phyloP scores from a whole-genome alignment of 2,888 invertebrate genomes.

The Amphipyra berbera region DNA sequence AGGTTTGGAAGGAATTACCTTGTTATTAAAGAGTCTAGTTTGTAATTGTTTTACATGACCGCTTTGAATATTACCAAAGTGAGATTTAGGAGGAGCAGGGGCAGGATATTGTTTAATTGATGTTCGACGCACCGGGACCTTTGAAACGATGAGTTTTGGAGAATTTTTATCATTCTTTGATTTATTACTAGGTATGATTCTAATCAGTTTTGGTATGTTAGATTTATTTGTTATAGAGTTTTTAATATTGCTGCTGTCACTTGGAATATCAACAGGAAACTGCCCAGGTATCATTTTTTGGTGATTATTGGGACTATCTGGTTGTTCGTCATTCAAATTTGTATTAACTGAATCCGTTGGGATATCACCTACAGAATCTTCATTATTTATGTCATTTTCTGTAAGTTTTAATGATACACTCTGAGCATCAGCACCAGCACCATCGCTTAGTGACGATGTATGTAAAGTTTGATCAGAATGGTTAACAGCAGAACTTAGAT shows the following conservation, averaged over 20 bases:
- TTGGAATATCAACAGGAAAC: constrained; percentile 1
- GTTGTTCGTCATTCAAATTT: constrained; percentile 8
- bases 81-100: constrained; percentile 84
- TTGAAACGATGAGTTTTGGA: constrained; percentile 79
- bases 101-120: constrained; percentile 82
- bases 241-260: constrained; percentile 43
- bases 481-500: constrained; percentile 13
- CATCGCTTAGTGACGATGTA: constrained; percentile 8
- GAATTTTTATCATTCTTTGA: constrained; percentile 76
- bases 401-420: constrained; percentile 9
- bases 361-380: constrained; percentile 7
- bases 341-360: constrained; percentile 5
- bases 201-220: constrained; percentile 83
- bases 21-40: constrained; percentile 80
- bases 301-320: constrained; percentile 9
- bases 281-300: constrained; percentile 19
- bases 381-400: constrained; percentile 12
- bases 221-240: constrained; percentile 68
- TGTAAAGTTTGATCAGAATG: constrained; percentile 15
- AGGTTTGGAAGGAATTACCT: constrained; percentile 60
- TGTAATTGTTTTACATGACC: constrained; percentile 87
- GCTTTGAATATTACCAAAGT: constrained; percentile 84
- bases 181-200: constrained; percentile 72
- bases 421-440: constrained; percentile 2
- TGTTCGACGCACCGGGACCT: constrained; percentile 81